Evolutionary conservation across 2,888 invertebrate species (phyloP), one percentile per base, ranked within the genome.

Genomic region (Antheraea yamamai): DNA sequence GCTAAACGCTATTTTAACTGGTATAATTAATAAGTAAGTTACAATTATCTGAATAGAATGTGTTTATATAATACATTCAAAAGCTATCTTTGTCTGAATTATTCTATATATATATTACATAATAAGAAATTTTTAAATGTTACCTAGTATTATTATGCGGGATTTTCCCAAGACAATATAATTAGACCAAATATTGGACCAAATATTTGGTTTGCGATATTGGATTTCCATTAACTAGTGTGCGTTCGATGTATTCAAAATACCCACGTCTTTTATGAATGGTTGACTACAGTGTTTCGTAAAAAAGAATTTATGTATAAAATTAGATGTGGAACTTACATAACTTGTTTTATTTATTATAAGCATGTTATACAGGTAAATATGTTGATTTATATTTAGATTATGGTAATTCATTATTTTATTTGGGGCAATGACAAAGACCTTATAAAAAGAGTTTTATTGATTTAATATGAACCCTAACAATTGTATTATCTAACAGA

Each of bases 181-280:
- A 89, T 91, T 89, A 88, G 92, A 93, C 92, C 92, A 93, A 93
- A 92, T 92, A 88, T 90, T 89, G 77, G 82, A 86, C 89, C 89
- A 89, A 91, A 91, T 92, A 88, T 92, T 93, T 93, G 92, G 92
- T 89, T 89, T 87, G 85, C 85, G 84, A 83, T 84, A 87, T 90
- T 88, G 84, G 85, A 86, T 86, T 87, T 89, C 84, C 85, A 87
- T 87, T 83, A 83, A 83, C 87, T 90, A 88, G 85, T 87, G 84
- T 78, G 85, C 88, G 87, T 88, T 87, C 81, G 81, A 85, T 85
- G 86, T 90, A 89, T 86, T 88, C 85, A 87, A 87, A 85, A 79
- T 81, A 84, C 86, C 82, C 87, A 90, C 91, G 92, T 93, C 92
- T 91, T 91, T 92, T 91, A 91, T 92, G 90, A 89, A 85, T 86